Evolutionary conservation across 1,140 invertebrate genomes (phyloP).

Genomic region (Eciton burchellii): DNA sequence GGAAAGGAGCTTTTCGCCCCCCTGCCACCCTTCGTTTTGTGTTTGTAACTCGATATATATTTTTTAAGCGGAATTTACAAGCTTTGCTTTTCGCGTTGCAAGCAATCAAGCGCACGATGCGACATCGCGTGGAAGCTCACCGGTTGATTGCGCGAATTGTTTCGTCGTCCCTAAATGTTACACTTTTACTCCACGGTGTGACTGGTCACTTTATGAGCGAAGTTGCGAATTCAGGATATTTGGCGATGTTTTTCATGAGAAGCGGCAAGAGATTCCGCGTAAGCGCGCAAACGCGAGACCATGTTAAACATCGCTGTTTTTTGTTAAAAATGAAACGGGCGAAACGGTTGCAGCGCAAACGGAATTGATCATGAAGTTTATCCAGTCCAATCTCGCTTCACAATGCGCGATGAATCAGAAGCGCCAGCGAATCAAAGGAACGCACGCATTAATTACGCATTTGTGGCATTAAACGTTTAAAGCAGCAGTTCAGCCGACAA

Average conservation of each 20-base stretch:
- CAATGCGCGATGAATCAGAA: constrained; percentile 14
- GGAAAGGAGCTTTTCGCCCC: constrained; percentile 1
- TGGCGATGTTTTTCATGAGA: background rate
- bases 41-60: constrained; percentile 53
- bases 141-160: constrained; percentile 44
- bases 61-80: constrained; percentile 50
- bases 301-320: constrained; percentile 9
- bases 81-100: constrained; percentile 8
- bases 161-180: constrained; percentile 9
- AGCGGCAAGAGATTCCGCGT: background rate
- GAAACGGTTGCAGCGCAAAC: background rate
- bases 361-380: background rate
- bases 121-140: constrained; percentile 30
- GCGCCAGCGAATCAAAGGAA: background rate
- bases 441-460: constrained; percentile 65
- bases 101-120: constrained; percentile 38
- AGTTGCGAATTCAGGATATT: background rate
- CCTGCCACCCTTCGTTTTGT: constrained; percentile 6
- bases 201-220: background rate
- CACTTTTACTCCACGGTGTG: background rate
- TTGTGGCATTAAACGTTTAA: constrained; percentile 65
- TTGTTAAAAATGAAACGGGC: background rate
- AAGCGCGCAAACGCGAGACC: no score
- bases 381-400: background rate
- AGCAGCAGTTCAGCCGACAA: constrained; percentile 53